A percentile compares a stretch with the other conserved stretches of the same genome.
Conservation (phyloP, 1,140 invertebrate species). For the Leptestheria dahalacensis region DNA sequence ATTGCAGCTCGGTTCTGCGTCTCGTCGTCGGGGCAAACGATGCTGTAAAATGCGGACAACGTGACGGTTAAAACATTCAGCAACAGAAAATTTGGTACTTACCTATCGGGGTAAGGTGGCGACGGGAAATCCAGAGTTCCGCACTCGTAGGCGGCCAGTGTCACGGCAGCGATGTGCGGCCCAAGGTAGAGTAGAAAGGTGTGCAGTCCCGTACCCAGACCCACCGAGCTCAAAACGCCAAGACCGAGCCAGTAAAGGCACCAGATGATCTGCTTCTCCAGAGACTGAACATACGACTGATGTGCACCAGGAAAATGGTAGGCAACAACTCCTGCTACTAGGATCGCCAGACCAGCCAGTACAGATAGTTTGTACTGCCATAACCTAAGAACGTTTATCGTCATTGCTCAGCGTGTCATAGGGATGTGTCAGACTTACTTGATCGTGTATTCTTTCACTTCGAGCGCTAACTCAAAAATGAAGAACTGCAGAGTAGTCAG, state of each 20-base stretch:
- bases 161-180: conserved; percentile 83
- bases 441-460: conserved; percentile 11
- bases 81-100: conserved; percentile 15
- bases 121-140: conserved; percentile 41
- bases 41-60: conserved; percentile 26
- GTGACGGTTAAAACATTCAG: background rate
- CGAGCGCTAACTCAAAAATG: conserved; percentile 38
- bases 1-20: conserved; percentile 42
- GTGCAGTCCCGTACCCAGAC: conserved; percentile 92
- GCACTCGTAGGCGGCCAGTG: conserved; percentile 95
- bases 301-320: conserved; percentile 13
- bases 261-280: conserved; percentile 42
- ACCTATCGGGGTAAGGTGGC: conserved; percentile 43
- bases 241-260: conserved; percentile 87
- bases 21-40: conserved; percentile 53
- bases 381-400: conserved; percentile 5
- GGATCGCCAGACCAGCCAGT: background rate
- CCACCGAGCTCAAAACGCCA: conserved; percentile 90
- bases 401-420: background rate
- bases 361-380: conserved; percentile 11
- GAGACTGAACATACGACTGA: background rate
- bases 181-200: conserved; percentile 96
- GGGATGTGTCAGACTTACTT: conserved; percentile 9
- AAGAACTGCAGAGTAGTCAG: conserved; percentile 71
- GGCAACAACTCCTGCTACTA: conserved; percentile 8